Evolutionary conservation across 37 sponge, comb jelly and placozoan species (phyloP).

Genomic region (Chondrosia reniformis): DNA sequence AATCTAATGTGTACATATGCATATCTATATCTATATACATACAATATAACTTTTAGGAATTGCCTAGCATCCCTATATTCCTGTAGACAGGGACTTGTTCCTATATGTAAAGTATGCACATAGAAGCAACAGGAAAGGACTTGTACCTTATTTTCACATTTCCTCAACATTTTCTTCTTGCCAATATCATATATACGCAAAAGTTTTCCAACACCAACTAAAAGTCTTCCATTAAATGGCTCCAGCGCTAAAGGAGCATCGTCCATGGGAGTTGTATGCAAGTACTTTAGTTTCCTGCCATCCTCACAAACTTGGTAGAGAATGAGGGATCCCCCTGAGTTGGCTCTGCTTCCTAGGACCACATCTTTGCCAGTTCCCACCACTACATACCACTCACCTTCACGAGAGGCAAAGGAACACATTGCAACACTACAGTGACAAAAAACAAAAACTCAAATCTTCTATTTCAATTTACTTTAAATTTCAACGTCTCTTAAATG

Average conservation of each 20-base stretch:
- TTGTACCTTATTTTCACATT: slow-evolving; percentile 93
- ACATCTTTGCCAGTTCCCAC: slow-evolving; percentile 85
- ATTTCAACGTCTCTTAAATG: no score
- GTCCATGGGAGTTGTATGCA: slow-evolving; percentile 91
- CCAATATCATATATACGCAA: slow-evolving; percentile 95
- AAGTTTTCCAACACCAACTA: slow-evolving; percentile 89
- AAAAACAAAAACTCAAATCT: not conserved
- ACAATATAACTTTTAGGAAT: no score
- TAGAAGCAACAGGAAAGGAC: no score
- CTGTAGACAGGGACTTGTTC: no score
- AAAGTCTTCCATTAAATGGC: slow-evolving; percentile 81
- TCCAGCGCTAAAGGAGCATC: slow-evolving; percentile 87
- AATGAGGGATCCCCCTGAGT: slow-evolving; percentile 76
- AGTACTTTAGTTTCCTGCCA: slow-evolving; percentile 74
- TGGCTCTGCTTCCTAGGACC: slow-evolving; percentile 61
- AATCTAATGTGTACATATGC: no score
- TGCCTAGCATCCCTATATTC: no score
- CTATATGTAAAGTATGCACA: no score
- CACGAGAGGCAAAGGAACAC: slow-evolving; percentile 77
- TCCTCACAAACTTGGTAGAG: slow-evolving; percentile 76
- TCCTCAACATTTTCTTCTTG: slow-evolving; percentile 94
- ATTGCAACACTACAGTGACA: slow-evolving; percentile 61
- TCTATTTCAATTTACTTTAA: no score
- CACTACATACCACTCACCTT: slow-evolving; percentile 83
- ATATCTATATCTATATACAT: no score